These are phyloP conservation scores for Nasonia vitripennis DNA, from an alignment of 1,140 invertebrate species.

Conservation along the genomic window DNA sequence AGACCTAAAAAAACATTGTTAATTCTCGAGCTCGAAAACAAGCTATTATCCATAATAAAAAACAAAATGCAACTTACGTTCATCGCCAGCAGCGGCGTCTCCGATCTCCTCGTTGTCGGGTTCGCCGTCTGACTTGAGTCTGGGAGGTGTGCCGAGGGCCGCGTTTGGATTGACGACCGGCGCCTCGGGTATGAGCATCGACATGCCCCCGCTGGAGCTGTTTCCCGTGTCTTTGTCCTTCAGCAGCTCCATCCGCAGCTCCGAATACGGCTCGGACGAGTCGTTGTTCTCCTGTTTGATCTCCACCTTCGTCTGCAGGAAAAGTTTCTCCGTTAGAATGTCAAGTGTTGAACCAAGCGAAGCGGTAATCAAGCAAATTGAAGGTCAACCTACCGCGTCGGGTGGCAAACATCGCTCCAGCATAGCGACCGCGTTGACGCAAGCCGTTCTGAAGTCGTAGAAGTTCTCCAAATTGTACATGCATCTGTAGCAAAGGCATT, in stretches of 20 bases:
- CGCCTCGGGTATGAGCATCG: constrained; percentile 72
- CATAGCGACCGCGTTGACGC: constrained; percentile 72
- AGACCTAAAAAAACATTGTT: constrained; percentile 55
- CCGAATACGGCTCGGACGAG: constrained; percentile 56
- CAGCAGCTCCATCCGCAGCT: constrained; percentile 63
- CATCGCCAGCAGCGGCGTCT: background rate
- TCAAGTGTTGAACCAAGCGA: background rate
- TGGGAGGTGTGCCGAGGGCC: constrained; percentile 72
- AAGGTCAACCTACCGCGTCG: constrained; percentile 57
- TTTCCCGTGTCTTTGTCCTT: constrained; percentile 62
- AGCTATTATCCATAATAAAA: background rate
- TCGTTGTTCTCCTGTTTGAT: constrained; percentile 47
- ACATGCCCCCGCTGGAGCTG: constrained; percentile 55
- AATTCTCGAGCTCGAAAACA: background rate
- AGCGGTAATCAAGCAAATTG: background rate
- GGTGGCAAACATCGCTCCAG: constrained; percentile 69
- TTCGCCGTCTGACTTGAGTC: constrained; percentile 70
- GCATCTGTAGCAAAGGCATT: constrained; percentile 75
- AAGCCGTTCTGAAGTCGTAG: constrained; percentile 75
- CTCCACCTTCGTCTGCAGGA: constrained; percentile 7
- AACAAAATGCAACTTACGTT: background rate
- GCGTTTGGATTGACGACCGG: constrained; percentile 74
- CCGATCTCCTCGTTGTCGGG: constrained; percentile 1
- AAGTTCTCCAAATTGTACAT: constrained; percentile 77
- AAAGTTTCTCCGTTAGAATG: background rate